A percentile compares a stretch with the other conserved stretches of the same genome.
Evolutionary conservation across 2,888 invertebrate genomes (phyloP).

Genomic region (Tetragnatha montana): DNA sequence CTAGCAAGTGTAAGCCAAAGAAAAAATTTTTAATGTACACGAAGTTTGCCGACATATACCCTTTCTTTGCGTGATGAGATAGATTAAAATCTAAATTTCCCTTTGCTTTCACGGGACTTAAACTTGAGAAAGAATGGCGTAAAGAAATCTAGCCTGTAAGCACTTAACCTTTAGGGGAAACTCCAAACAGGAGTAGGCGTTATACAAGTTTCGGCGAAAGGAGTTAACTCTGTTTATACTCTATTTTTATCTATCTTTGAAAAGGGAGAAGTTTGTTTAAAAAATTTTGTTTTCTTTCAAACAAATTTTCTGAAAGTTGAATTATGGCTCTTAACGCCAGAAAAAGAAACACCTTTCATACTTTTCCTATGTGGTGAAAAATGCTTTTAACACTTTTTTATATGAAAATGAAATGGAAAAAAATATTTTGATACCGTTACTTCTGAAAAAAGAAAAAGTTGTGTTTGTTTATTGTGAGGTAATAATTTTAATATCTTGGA

Average conservation of each 20-base stretch:
- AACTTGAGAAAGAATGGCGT: background rate
- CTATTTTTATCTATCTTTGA: background rate
- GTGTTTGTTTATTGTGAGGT: no score
- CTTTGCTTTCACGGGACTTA: background rate
- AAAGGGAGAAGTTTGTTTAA: background rate
- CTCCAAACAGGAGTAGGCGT: background rate
- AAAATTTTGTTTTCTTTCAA: background rate
- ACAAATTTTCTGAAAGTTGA: background rate
- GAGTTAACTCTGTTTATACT: background rate
- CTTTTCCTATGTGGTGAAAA: background rate
- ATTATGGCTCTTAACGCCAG: background rate
- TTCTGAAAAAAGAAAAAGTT: background rate
- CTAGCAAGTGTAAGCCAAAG: no score
- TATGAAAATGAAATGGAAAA: background rate
- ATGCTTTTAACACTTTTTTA: background rate
- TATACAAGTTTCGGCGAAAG: background rate
- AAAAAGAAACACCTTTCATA: background rate
- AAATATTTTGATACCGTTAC: background rate
- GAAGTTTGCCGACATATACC: background rate
- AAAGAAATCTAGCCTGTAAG: background rate
- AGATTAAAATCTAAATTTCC: background rate
- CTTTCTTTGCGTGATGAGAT: background rate
- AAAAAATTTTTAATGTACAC: no score
- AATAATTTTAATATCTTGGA: no score
- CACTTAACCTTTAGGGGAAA: background rate